Evolutionary conservation across 2,113 vertebrate species (phyloP).

Genomic region (Dissostichus mawsoni): DNA sequence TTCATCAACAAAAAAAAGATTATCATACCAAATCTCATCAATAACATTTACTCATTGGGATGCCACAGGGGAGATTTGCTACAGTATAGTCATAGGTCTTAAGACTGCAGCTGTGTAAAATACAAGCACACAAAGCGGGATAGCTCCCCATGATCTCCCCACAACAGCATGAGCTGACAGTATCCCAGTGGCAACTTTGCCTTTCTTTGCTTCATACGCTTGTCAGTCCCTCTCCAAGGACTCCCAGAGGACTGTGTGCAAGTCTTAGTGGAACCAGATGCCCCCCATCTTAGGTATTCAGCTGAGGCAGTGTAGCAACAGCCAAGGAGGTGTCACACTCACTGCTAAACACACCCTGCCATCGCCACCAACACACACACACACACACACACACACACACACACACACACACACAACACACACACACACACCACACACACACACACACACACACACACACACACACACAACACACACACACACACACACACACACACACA

Average conservation of each 20-base stretch:
- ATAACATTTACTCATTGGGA: slow-evolving; percentile 30
- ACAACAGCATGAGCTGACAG: slow-evolving; percentile 50
- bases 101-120: slow-evolving; percentile 35
- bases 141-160: slow-evolving; percentile 32
- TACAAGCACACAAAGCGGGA: slow-evolving; percentile 47
- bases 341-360: slow-evolving; percentile 47
- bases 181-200: slow-evolving; percentile 45
- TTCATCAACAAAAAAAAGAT: background rate
- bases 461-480: too few species aligned
- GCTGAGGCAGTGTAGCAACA: slow-evolving; percentile 56
- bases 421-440: slow-evolving; percentile 23
- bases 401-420: background rate
- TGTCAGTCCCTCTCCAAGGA: slow-evolving; percentile 69
- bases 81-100: slow-evolving; percentile 46
- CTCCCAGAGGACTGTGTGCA: slow-evolving; percentile 70
- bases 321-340: slow-evolving; percentile 69
- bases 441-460: background rate
- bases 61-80: slow-evolving; percentile 44
- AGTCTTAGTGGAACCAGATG: slow-evolving; percentile 72
- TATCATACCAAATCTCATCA: slow-evolving; percentile 17
- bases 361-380: slow-evolving; percentile 31
- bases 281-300: slow-evolving; percentile 76
- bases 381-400: background rate
- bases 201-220: slow-evolving; percentile 46
- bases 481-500: background rate